Percentiles rank a stretch among this genome's conserved stretches.
Conservation (phyloP, 1,140 invertebrate genomes). For the Chironomus tepperi region DNA sequence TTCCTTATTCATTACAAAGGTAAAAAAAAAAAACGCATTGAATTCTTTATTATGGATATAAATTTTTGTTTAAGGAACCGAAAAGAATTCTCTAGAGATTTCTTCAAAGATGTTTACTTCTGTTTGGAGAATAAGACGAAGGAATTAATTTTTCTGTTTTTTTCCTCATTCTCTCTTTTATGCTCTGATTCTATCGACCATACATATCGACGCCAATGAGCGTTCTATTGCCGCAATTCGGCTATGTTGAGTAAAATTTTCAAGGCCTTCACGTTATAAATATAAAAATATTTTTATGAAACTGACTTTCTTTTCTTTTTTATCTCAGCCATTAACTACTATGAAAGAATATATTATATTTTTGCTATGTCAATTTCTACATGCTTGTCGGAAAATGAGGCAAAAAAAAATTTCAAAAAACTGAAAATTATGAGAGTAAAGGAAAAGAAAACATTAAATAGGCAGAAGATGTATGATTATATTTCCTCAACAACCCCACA, state of each 20-base stretch:
- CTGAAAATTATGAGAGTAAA: background rate
- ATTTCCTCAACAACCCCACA: background rate
- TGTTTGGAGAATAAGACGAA: no score
- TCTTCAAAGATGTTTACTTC: no score
- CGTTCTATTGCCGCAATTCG: background rate
- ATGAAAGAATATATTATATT: background rate
- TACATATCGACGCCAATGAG: background rate
- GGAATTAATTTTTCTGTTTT: no score
- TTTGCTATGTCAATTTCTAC: background rate
- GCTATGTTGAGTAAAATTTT: background rate
- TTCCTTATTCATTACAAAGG: constrained; percentile 48
- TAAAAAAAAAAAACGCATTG: constrained; percentile 30
- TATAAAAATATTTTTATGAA: constrained; percentile 1
- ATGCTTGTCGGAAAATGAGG: background rate
- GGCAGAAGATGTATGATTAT: background rate
- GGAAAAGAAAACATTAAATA: background rate
- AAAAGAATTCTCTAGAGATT: background rate
- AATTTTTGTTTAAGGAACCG: background rate
- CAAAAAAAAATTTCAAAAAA: background rate
- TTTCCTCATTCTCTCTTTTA: no score
- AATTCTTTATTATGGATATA: constrained; percentile 15
- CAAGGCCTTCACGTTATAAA: background rate
- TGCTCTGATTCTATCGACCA: no score
- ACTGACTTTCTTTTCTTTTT: background rate
- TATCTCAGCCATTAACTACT: constrained; percentile 7